Conservation (phyloP, 2,113 vertebrate genomes). For the Tragelaphus imberbis region DNA sequence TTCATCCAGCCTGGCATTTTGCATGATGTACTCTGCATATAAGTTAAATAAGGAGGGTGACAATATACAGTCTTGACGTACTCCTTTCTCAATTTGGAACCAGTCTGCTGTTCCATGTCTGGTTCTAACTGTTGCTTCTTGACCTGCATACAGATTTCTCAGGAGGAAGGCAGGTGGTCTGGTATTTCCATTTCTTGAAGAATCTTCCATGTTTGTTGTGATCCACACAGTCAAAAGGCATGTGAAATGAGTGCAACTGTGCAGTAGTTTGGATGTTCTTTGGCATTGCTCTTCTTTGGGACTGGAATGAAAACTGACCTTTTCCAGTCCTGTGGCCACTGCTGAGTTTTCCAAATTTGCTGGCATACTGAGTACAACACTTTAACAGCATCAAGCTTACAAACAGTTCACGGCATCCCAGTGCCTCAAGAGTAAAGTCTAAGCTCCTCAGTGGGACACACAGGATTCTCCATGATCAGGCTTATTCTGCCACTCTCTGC, state of each 20-base stretch:
- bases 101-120: neutral
- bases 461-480: neutral
- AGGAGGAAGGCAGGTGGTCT: neutral
- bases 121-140: neutral
- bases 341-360: neutral
- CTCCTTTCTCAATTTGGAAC: neutral
- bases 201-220: neutral
- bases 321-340: neutral
- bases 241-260: neutral
- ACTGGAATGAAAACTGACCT: neutral
- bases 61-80: neutral
- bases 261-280: accelerated
- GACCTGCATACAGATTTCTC: neutral
- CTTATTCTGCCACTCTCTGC: neutral
- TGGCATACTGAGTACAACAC: neutral
- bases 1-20: neutral
- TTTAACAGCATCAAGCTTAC: neutral
- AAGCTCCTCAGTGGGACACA: neutral
- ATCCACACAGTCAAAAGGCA: neutral
- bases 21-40: neutral
- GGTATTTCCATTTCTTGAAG: neutral
- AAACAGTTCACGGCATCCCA: neutral
- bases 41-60: neutral
- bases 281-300: neutral
- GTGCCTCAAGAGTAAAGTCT: neutral